Percentiles rank a stretch among this genome's conserved stretches.
Evolutionary conservation across 2,113 vertebrate genomes (phyloP).

Genomic region (Coptodon bakossiorum): DNA sequence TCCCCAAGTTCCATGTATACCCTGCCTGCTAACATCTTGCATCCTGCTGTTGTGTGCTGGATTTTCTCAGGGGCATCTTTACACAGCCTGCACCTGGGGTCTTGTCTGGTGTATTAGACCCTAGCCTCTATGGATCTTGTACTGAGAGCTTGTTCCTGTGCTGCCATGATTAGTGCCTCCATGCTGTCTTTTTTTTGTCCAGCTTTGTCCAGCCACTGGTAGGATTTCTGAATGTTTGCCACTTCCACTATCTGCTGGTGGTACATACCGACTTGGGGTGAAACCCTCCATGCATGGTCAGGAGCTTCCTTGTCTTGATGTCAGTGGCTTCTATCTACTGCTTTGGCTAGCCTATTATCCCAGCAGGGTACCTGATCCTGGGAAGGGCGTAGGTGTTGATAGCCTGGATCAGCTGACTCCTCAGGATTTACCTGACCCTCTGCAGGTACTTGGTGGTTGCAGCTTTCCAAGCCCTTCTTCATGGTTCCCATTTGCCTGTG

Average conservation of each 20-base stretch:
- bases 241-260: not conserved
- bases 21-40: not conserved
- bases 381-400: not conserved
- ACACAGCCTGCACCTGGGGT: not conserved
- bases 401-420: not conserved
- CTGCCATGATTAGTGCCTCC: not conserved
- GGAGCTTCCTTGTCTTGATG: not conserved
- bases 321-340: not conserved
- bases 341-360: not conserved
- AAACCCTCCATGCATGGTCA: not conserved
- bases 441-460: not conserved
- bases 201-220: not conserved
- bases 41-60: not conserved
- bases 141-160: not conserved
- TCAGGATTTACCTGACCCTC: not conserved
- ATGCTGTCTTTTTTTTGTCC: not conserved
- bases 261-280: not conserved
- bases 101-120: not conserved
- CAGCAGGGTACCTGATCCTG: not conserved
- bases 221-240: not conserved
- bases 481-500: not conserved
- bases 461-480: not conserved
- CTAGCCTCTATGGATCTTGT: not conserved
- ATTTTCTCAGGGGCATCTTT: not conserved
- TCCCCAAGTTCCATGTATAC: not conserved